Evolutionary conservation across 2,797 vertebrate genomes (phyloP), one percentile per base, ranked within the genome.

Genomic region (Molothrus ater): DNA sequence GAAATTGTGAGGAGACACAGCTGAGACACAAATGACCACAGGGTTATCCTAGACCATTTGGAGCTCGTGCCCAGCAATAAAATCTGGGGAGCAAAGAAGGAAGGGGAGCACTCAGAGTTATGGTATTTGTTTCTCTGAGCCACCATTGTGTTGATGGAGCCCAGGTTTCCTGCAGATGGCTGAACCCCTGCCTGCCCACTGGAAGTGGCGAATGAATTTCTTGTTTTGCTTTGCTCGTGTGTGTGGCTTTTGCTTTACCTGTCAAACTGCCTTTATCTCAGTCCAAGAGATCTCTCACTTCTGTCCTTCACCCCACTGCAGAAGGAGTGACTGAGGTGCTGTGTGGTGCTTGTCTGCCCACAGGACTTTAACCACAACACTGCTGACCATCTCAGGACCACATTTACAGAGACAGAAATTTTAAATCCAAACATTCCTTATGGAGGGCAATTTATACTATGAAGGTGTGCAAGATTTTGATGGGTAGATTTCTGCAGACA

Each of bases 181-280:
- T 69, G 34, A 74, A 36, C 18, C 6, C 12, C 9, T 28, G 10
- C 31, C 21, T 68, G 70, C 36, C 15, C 48, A 3, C 11, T 21
- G n/a, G 34, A 36, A 54, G 40, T 0, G 26, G 17, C 31, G 74
- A 66, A 34, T 21, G 3, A 36, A 61, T 36, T 40, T 74, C 28
- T 57, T 69, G 20, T 1, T 53, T 56, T 43, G 51, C 32, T 59
- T 64, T 72, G 21, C 43, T 59, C 4, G 0, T 2, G 3, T 31
- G 2, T 1, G 1, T 2, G 6, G 25, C 6, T 53, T 80, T 53
- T 70, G 32, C 10, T 38, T 71, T 68, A 12, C 13, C 26, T 60
- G 2, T 47, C 42, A 38, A 72, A 60, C 4, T 34, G 6, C 4
- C 32, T 53, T 28, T 22, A 20, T 8, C 12, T 40, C 31, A 47